Percentiles rank a stretch among this genome's conserved stretches.
Conservation (phyloP, 1,140 invertebrate species). For the Theocolax elegans region DNA sequence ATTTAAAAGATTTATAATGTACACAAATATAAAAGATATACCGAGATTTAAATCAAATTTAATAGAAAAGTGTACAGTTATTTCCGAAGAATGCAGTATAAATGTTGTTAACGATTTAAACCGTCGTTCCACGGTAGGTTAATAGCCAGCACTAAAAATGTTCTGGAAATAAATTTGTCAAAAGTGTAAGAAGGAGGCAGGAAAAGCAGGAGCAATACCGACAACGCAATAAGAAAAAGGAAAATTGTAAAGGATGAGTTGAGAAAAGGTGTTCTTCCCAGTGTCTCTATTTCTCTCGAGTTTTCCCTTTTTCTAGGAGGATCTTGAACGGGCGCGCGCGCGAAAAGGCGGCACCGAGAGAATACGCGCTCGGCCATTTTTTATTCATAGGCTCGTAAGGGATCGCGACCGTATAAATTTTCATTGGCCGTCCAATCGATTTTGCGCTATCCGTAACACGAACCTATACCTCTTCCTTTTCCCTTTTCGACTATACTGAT, state of each 20-base stretch:
- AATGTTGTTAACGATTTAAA: too few species aligned
- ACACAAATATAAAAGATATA: too few species aligned
- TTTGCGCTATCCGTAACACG: not conserved
- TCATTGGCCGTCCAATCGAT: slow-evolving; percentile 36
- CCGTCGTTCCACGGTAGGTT: too few species aligned
- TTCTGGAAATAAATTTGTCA: slow-evolving; percentile 14
- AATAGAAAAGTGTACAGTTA: too few species aligned
- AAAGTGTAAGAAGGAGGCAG: not conserved
- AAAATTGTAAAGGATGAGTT: slow-evolving; percentile 29
- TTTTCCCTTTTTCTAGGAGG: not conserved
- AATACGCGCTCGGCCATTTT: slow-evolving; percentile 24
- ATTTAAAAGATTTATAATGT: too few species aligned
- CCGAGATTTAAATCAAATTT: too few species aligned
- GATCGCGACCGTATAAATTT: slow-evolving; percentile 37
- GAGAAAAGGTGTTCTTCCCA: slow-evolving; percentile 9
- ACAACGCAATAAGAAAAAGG: not conserved
- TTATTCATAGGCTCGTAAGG: slow-evolving; percentile 40
- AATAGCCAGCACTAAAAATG: too few species aligned
- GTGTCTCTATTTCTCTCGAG: not conserved
- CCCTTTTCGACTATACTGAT: not conserved
- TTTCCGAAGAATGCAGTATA: too few species aligned
- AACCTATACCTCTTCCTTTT: not conserved
- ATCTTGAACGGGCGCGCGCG: not conserved
- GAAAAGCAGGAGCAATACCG: not conserved
- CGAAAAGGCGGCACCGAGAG: not conserved